These are phyloP conservation scores for Cryptosula pallasiana DNA, from an alignment of 2,888 invertebrate species.

Conservation along the genomic window DNA sequence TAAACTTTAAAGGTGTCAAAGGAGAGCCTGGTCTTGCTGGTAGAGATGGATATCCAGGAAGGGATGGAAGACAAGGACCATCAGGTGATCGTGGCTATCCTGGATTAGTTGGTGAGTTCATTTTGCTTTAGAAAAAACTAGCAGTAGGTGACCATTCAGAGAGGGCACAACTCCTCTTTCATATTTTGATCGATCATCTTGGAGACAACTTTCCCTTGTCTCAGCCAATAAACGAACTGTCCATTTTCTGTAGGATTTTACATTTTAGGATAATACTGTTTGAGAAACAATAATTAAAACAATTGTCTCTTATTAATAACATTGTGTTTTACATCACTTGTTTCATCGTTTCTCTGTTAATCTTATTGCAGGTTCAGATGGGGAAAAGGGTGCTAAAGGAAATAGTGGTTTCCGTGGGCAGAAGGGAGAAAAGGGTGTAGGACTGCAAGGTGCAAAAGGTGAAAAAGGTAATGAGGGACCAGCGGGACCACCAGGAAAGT, in stretches of 20 bases:
- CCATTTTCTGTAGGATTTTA: no score
- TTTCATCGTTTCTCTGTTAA: neutral
- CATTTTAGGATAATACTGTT: no score
- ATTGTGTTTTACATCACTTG: neutral
- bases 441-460: neutral
- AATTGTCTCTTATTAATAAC: neutral
- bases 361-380: neutral
- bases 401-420: neutral
- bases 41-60: constrained; percentile 25
- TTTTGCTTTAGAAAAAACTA: no score
- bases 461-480: neutral
- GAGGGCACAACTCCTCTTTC: no score
- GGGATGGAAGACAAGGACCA: constrained; percentile 8
- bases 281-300: no score
- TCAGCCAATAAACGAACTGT: no score
- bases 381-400: neutral
- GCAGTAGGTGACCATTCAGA: no score
- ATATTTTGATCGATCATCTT: no score
- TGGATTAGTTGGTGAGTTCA: constrained; percentile 6
- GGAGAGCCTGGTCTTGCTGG: constrained; percentile 26
- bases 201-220: no score
- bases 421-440: constrained; percentile 6
- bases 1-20: constrained; percentile 16
- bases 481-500: neutral
- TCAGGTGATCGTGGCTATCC: neutral